Evolutionary conservation across 2,113 vertebrate genomes (phyloP), one percentile per base, ranked within the genome.

Genomic region (Strix aluco): DNA sequence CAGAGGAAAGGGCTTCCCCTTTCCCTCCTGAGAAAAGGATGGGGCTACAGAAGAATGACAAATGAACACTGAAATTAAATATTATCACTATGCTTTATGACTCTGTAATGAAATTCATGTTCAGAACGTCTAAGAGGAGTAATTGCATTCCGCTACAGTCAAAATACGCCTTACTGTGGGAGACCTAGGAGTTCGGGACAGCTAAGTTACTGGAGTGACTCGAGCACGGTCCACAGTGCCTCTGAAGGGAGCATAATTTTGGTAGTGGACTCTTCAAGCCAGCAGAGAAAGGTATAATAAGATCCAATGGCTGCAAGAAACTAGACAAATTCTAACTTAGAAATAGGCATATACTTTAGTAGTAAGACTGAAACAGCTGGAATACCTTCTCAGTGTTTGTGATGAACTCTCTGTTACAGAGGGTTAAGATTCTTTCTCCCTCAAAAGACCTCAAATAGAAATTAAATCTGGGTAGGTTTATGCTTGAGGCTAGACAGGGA

Each of bases 381-480:
- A 91, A 44, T 46, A 77, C 40, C 27, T 85, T 47, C 91, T 91
- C 40, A 30, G 30, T n/a, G 42, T 47, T 57, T 62, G 49, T 54
- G n/a, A 40, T 87, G 70, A 87, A 40, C 57, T 67, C 55, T 88
- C 38, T 62, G 20, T 82, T 81, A 67, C 11, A 84, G 77, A 75
- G 42, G 52, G 69, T 89, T 89, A 94, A 89, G 77, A 63, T 55
- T 89, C 42, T 17, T 92, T 49, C 51, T 63, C 25, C 15, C 80
- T 88, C 59, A 78, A 62, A 88, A 63, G 57, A 82, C 44, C 57
- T 94, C 87, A 92, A 92, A 80, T 3, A 85, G 77, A 92, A 91
- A 87, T 69, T 69, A 77, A 89, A 93, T 72, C 49, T 61, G 36
- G 44, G 32, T 54, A 94, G 27, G 63, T 85, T 95, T 72, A 92